A percentile compares a stretch with the other conserved stretches of the same genome.
These are phyloP conservation scores for Volucella inflata DNA, from an alignment of 2,888 invertebrate genomes.

Conservation along the genomic window DNA sequence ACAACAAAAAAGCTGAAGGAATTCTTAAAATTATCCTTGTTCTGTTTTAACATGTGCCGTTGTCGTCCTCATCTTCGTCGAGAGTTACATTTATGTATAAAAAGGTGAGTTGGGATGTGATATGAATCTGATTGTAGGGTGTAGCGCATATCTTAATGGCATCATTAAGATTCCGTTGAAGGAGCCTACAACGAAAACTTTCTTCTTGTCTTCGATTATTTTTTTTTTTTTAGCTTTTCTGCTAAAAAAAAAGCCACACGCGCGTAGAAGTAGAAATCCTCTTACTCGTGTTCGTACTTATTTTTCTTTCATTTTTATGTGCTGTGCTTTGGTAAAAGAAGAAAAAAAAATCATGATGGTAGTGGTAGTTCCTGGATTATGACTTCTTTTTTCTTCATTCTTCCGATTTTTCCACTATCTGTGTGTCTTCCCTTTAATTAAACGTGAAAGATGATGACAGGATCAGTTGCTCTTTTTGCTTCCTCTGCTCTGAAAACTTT, in stretches of 20 bases:
- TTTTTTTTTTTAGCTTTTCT: neutral
- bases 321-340: neutral
- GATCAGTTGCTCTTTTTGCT: conserved; percentile 21
- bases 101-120: neutral
- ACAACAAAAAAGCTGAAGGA: neutral
- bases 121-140: neutral
- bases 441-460: conserved; percentile 39
- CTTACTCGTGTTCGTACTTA: neutral
- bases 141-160: conserved; percentile 60
- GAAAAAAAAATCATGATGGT: neutral
- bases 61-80: neutral
- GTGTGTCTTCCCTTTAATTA: conserved; percentile 42
- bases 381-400: conserved; percentile 14
- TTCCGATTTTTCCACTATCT: neutral
- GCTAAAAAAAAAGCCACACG: neutral
- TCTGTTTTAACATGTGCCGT: conserved; percentile 38
- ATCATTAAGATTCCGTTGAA: conserved; percentile 67
- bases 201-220: neutral
- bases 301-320: neutral
- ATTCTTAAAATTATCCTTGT: conserved; percentile 51
- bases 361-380: conserved; percentile 13
- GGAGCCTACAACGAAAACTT: conserved; percentile 27
- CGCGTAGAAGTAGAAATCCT: conserved; percentile 11
- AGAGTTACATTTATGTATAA: neutral
- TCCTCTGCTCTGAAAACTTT: neutral